Base-by-base conservation (phyloP, 2,113 vertebrate species). In the Chascanopsetta lugubris region DNA sequence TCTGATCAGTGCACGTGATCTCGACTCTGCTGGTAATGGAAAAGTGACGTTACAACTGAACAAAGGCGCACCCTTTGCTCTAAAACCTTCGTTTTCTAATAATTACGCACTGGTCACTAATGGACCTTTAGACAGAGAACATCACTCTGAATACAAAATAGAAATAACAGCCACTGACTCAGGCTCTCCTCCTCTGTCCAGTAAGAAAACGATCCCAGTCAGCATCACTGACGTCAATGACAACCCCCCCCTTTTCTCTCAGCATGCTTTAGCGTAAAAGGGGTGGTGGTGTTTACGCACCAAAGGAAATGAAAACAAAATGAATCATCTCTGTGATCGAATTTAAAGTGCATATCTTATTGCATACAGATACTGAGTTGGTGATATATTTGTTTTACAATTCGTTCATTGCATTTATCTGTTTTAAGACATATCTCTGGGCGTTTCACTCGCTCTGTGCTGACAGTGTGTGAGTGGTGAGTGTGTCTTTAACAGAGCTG, bases 151-250 rank as follows among this genome's bases (percentile, higher is more conserved):
- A 3, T 96, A 95, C 0, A 3, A 51, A 21, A 87, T 96, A 15
- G 75, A 93, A 40, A 89, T 97, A 11, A 89, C 77, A 0, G 95
- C 94, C 29, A 88, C 71, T 18, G 96, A 97, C 29, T 85, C 87
- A 0, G 96, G 95, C 0, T 92, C 86, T 15, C 94, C 95, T 25
- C 24, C 93, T 6, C 85, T 96, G 30, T 90, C 83, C 4, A 86
- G 91, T 8, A 92, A 69, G 0, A 93, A 93, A 58, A 91, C 1
- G 0, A 78, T 97, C 58, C 65, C 85, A 5, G 90, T 97, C 26
- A 92, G 88, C 68, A 86, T 97, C 73, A 93, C 92, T 65, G 96
- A 97, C 15, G 92, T 96, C 1, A 97, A 97, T 57, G 95, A 97
- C 69, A 97, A 96, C 8, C 75, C 92, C 2, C 95, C 95, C n/a